phyloP scores from a whole-genome alignment of 2,797 vertebrate species.

The Eupleurogrammus muticus region DNA sequence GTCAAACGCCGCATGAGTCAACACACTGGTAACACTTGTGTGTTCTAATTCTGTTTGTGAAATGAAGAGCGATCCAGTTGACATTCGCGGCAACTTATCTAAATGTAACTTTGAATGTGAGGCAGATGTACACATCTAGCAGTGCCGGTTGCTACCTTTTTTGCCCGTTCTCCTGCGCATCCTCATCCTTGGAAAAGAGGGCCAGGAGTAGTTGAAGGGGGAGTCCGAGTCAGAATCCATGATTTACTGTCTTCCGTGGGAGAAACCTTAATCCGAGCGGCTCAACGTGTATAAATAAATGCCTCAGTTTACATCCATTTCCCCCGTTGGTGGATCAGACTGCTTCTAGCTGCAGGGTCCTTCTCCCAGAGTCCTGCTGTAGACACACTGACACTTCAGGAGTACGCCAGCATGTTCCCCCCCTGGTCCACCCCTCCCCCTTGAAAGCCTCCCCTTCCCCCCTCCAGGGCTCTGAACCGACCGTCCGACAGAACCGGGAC shows the following conservation, averaged over 20 bases:
- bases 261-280: constrained; percentile 59
- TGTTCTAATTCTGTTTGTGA: not conserved
- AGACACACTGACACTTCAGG: constrained; percentile 77
- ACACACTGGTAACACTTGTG: not conserved
- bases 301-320: constrained; percentile 65
- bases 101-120: not conserved
- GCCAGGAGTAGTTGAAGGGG: constrained; percentile 99
- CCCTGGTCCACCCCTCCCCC: constrained; percentile 70
- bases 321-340: constrained; percentile 30
- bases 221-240: constrained; percentile 93
- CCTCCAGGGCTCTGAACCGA: constrained; percentile 57
- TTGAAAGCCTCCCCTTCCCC: constrained; percentile 67
- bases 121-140: not conserved
- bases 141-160: constrained; percentile 84
- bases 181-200: constrained; percentile 96
- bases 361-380: constrained; percentile 60
- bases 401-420: constrained; percentile 80
- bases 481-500: constrained; percentile 53
- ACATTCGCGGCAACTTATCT: not conserved
- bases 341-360: constrained; percentile 34
- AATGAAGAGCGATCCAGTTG: not conserved
- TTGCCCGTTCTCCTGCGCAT: constrained; percentile 90
- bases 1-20: constrained; percentile 7
- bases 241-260: constrained; percentile 42
- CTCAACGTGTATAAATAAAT: constrained; percentile 42